phyloP scores from a whole-genome alignment of 2,888 invertebrate species.

The Tanypteryx hageni region DNA sequence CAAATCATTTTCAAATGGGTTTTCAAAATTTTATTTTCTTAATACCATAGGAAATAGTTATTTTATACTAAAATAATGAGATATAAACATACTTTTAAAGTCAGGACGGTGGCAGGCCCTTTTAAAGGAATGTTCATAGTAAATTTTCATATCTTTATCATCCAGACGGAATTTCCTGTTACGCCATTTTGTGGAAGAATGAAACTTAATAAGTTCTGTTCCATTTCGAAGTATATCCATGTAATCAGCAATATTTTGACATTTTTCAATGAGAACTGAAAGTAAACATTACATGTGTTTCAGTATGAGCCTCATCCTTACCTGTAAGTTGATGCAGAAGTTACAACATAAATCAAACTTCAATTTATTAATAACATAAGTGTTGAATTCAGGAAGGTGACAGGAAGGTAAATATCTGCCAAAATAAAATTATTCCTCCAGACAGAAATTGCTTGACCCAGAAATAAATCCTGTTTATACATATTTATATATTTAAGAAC shows the following conservation, averaged over 20 bases:
- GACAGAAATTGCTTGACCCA: too few species aligned
- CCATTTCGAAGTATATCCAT: slow-evolving; percentile 44
- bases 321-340: too few species aligned
- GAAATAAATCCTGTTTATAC: too few species aligned
- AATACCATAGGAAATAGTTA: neutral
- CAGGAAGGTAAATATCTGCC: too few species aligned
- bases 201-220: slow-evolving; percentile 9
- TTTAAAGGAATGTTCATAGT: slow-evolving; percentile 30
- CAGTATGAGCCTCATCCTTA: too few species aligned
- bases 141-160: slow-evolving; percentile 19
- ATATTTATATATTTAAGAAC: too few species aligned
- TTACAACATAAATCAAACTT: too few species aligned
- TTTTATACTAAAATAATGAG: neutral
- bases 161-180: neutral
- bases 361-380: too few species aligned
- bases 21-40: neutral
- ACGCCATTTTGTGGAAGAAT: slow-evolving; percentile 20
- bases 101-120: slow-evolving; percentile 29
- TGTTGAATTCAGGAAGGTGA: too few species aligned
- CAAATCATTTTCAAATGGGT: neutral
- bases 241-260: slow-evolving; percentile 40
- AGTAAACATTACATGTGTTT: neutral
- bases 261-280: slow-evolving; percentile 41
- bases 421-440: too few species aligned
- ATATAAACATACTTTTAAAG: slow-evolving; percentile 41